Evolutionary conservation across 1,140 invertebrate species (phyloP), one percentile per base, ranked within the genome.

Genomic region (Camponotus vicinus): DNA sequence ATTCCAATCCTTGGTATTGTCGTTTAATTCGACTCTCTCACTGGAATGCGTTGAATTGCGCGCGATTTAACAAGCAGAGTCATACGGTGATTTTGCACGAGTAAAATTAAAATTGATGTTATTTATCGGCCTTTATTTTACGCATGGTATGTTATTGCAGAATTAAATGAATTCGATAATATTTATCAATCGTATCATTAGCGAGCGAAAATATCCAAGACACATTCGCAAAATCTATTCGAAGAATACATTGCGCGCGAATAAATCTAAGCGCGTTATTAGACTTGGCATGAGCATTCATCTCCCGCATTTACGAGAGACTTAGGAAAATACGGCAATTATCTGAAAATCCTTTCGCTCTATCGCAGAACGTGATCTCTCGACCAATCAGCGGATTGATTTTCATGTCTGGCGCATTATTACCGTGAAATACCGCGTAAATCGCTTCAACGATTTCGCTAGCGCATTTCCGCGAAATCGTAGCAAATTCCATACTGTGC

Each of bases 401-500:
- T 83, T 87, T 76, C 77, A 8, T 71, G 13, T 21, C 7, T 37
- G n/a, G 55, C 27, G 45, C 49, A 34, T 49, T 64, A 70, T 61
- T 77, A 64, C 27, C 11, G 55, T 40, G 52, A 42, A 32, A 71
- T 34, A 61, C 32, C 57, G 45, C n/a, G 32, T 59, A 61, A 71
- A 85, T 75, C 42, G 27, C 27, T 37, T 42, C 21, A 37, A 80
- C 45, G 77, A 40, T 9, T 70, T 70, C 27, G 78, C 40, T 45
- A 42, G 9, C 64, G 13, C 32, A 55, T 64, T 64, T 71, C 66
- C 64, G 27, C 59, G 52, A 86, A 86, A 86, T 86, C 77, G 70
- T 75, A 84, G 78, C 83, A 49, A 64, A 89, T 86, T 89, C 76
- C 40, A 8, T 8, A 27, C 27, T 27, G 7, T 49, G 40, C 27